These are phyloP conservation scores for Channa argus DNA, from an alignment of 2,113 vertebrate species.

Conservation along the genomic window DNA sequence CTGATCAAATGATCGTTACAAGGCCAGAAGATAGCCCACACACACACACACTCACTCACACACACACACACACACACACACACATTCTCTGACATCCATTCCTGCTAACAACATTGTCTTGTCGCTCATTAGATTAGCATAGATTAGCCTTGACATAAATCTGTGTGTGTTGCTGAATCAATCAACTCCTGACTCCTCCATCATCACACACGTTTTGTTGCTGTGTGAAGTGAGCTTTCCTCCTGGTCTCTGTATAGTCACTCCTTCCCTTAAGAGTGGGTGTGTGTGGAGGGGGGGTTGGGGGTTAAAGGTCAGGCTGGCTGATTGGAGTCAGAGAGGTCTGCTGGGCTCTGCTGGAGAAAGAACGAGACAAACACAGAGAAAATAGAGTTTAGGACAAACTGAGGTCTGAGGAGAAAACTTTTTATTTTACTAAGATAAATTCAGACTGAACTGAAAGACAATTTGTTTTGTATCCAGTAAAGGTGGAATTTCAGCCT, in stretches of 20 bases:
- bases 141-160: conserved; percentile 63
- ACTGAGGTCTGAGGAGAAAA: too few species aligned
- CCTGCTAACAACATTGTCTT: conserved; percentile 46
- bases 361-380: too few species aligned
- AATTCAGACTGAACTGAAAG: too few species aligned
- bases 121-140: conserved; percentile 62
- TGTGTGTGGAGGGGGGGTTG: background rate
- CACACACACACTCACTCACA: background rate
- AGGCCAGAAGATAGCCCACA: conserved; percentile 3
- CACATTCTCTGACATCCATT: conserved; percentile 29
- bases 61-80: conserved; percentile 11
- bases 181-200: conserved; percentile 44
- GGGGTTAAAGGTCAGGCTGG: background rate
- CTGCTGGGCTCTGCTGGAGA: too few species aligned
- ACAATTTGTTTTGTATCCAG: too few species aligned
- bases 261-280: background rate
- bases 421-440: too few species aligned
- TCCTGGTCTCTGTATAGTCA: conserved; percentile 1
- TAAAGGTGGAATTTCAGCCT: too few species aligned
- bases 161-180: conserved; percentile 48
- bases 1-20: conserved; percentile 60
- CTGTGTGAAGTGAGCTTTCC: background rate
- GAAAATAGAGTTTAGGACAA: too few species aligned
- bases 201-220: conserved; percentile 5
- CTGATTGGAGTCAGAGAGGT: conserved; percentile 7